phyloP scores from a whole-genome alignment of 2,113 vertebrate species.

The Scomber japonicus region DNA sequence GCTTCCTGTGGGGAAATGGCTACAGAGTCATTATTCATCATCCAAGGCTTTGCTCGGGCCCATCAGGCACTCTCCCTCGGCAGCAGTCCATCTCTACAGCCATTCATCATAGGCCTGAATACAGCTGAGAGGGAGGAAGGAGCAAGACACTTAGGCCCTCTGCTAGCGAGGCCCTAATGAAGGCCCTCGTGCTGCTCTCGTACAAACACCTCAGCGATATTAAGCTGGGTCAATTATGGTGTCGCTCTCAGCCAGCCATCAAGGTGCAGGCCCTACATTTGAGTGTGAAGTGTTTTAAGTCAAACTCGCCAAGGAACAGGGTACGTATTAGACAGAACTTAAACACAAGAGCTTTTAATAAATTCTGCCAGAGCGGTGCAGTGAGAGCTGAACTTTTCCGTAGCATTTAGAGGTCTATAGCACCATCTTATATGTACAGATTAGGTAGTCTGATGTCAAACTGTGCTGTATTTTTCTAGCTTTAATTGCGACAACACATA shows the following conservation, averaged over 20 bases:
- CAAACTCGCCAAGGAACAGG: conserved; percentile 40
- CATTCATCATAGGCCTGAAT: conserved; percentile 81
- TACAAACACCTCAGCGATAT: conserved; percentile 81
- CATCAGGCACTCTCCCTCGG: conserved; percentile 78
- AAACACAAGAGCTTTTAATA: conserved; percentile 44
- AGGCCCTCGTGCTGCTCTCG: conserved; percentile 59
- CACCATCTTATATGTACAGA: conserved; percentile 1
- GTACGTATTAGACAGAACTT: conserved; percentile 51
- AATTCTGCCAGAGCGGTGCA: conserved; percentile 24
- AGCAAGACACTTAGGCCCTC: conserved; percentile 66
- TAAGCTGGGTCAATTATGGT: conserved; percentile 83
- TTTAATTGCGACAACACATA: not conserved
- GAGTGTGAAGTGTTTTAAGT: conserved; percentile 59
- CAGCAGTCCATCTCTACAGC: conserved; percentile 77
- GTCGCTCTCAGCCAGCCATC: conserved; percentile 76
- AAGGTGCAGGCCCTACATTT: conserved; percentile 63
- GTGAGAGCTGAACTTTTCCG: conserved; percentile 31
- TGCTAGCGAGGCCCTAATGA: conserved; percentile 70
- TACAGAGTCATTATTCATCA: conserved; percentile 82
- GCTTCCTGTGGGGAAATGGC: conserved; percentile 75
- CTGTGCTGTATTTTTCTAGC: not conserved
- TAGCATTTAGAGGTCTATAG: conserved; percentile 4
- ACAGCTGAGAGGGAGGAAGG: conserved; percentile 69
- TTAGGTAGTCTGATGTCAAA: not conserved
- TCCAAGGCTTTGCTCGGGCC: conserved; percentile 65